Evolutionary conservation across 30 jellyfish, hydroid and myxozoan species (phyloP), one percentile per base, ranked within the genome.

Genomic region (Hydra vulgaris): DNA sequence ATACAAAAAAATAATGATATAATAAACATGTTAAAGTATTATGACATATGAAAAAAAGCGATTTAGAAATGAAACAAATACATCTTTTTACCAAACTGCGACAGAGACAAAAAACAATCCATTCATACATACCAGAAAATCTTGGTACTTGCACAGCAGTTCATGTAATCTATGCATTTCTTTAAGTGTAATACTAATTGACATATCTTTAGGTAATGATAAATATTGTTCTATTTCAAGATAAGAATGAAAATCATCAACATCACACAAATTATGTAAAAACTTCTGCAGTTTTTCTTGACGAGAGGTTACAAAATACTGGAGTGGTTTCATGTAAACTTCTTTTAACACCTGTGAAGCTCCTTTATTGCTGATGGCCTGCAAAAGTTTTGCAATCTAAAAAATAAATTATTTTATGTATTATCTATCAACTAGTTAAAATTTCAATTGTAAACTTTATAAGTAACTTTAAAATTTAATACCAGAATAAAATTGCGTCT

Each of bases 151-250:
- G 79, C 89, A 85, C 27, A 94, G 84, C 74, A 94, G 85, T 67
- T 84, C 99, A 67, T 94, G 95, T 88, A 94, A 86, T 71, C 99
- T 72, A 76, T 88, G 88, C 95, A 94, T 82, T 71, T 94, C 99
- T 71, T 85, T 85, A 23, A 94, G 75, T 21, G 95, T 85, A 12
- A 94, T 94, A 5, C 89, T 78, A 20, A 94, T 88, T 23, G 70
- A 72, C 52, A 81, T 74, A 67, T 87, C 94, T 78, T 94, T 94
- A 0, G 99, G 96, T 52, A 94, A 74, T 3, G 99, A 87, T 23
- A 94, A 72, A 79, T 86, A 94, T 52, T 94, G 99, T 81, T 94
- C 99, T 7, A 94, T 94, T 96, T 94, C 99, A 18, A 94, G 85
- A 71, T 86, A 84, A 7, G 99, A 84, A 66, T 94, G 99, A 61